Evolutionary conservation across 2,113 vertebrate species (phyloP).

Genomic region (Herpetotheres cachinnans): DNA sequence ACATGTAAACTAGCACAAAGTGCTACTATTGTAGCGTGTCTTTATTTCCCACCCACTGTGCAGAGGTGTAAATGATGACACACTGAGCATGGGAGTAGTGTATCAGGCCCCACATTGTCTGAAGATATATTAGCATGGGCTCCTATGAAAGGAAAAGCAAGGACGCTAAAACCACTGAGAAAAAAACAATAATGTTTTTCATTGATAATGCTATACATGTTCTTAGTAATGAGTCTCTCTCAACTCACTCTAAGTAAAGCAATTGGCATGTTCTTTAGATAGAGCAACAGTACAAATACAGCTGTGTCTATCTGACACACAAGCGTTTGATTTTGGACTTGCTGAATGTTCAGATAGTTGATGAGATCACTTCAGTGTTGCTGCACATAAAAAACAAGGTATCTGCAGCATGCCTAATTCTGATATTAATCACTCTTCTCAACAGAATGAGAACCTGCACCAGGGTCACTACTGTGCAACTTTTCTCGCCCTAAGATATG

Average conservation of each 20-base stretch:
- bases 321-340: conserved; percentile 64
- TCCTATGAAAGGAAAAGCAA: conserved; percentile 30
- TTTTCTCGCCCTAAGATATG: not conserved
- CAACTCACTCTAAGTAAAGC: conserved; percentile 61
- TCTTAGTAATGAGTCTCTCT: conserved; percentile 63
- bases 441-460: not conserved
- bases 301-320: conserved; percentile 68
- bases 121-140: not conserved
- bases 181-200: conserved; percentile 64
- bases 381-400: conserved; percentile 38
- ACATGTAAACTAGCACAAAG: not conserved
- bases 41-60: not conserved
- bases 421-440: not conserved
- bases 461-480: not conserved
- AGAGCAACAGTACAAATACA: conserved; percentile 70
- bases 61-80: conserved; percentile 18
- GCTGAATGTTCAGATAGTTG: conserved; percentile 62
- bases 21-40: not conserved
- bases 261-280: conserved; percentile 65
- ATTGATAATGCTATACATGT: conserved; percentile 68
- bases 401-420: conserved; percentile 10
- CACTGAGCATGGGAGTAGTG: not conserved
- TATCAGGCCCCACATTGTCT: not conserved
- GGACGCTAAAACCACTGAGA: conserved; percentile 43
- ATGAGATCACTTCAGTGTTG: conserved; percentile 48